Base-by-base conservation (phyloP, 2,113 vertebrate species). In the Trogon surrucura region DNA sequence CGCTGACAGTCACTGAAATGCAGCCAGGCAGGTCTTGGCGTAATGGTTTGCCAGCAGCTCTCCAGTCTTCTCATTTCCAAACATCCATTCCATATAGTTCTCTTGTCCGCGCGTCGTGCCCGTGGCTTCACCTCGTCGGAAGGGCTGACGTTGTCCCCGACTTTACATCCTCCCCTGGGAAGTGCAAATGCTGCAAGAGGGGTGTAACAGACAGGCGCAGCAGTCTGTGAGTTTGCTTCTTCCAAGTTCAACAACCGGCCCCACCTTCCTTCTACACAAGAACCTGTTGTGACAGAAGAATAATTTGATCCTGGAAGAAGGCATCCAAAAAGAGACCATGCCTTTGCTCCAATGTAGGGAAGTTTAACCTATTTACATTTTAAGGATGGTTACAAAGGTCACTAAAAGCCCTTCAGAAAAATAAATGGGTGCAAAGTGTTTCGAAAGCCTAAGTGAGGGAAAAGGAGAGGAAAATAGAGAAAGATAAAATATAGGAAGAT, bases 31-130 rank as follows among this genome's bases (percentile, higher is more conserved):
- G 34, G 21, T 30, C 44, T 17, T 29, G 69, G 48, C 2, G 2
- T 32, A 51, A 83, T 1, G 0, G 60, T 44, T 45, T n/a, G 22
- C 36, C 36, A 58, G 30, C 81, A 60, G 29, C 53, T 32, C 2
- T 5, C 45, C 56, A 29, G 32, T 5, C 25, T 32, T n/a, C 51
- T 2, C 4, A 11, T 29, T 22, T 45, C 41, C 41, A 41, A 41
- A 41, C 41, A 41, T 41, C 41, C 41, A 41, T 41, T 41, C 13
- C 41, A 11, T 41, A 41, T 11, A 41, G 41, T 41, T 41, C 53
- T 47, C 12, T 38, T 3, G 29, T 17, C 34, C 61, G 8, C 47
- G 8, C 14, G 6, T 12, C 0, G 0, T 34, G 34, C 10, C 20
- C 6, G 8, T 1, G 9, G 58, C 64, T 80, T 72, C 69, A 23